These are phyloP conservation scores for Achlya flavicornis DNA, from an alignment of 2,888 invertebrate species.

Conservation along the genomic window DNA sequence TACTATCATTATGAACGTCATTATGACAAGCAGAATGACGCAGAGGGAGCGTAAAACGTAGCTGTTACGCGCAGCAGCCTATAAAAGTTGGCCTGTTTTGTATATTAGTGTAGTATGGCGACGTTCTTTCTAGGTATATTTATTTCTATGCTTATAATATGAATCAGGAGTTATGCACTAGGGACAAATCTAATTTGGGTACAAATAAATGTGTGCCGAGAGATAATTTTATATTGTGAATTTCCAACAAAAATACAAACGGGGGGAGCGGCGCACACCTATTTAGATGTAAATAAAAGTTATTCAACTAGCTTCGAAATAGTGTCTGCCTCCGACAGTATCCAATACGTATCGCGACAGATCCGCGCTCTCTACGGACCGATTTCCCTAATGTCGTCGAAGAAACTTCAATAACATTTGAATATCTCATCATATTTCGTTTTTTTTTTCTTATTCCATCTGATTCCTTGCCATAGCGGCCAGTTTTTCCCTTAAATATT, in stretches of 20 bases:
- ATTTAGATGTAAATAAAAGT: conserved; percentile 51
- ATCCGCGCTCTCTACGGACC: conserved; percentile 42
- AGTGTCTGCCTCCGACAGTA: conserved; percentile 19
- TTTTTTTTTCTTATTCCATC: conserved; percentile 53
- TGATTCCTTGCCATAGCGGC: conserved; percentile 28
- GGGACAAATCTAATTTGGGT: conserved; percentile 18
- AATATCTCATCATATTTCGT: conserved; percentile 67
- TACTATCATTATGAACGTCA: too few species aligned
- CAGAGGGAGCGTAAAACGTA: too few species aligned
- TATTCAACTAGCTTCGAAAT: conserved; percentile 33
- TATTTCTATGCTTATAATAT: too few species aligned
- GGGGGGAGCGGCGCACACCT: conserved; percentile 19
- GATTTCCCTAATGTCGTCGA: conserved; percentile 69
- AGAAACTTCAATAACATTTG: conserved; percentile 66
- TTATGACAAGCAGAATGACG: too few species aligned
- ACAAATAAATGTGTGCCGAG: conserved; percentile 13
- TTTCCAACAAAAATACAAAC: conserved; percentile 13
- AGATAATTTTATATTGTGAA: conserved; percentile 13
- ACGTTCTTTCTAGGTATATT: too few species aligned
- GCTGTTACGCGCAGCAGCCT: too few species aligned
- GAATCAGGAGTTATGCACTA: not conserved
- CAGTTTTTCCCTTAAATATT: conserved; percentile 27
- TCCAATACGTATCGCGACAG: conserved; percentile 24
- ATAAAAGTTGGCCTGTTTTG: too few species aligned
- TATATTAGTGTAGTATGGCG: too few species aligned